A percentile compares a stretch with the other conserved stretches of the same genome.
phyloP scores from a whole-genome alignment of 2,888 invertebrate species.

The Xestia c-nigrum region DNA sequence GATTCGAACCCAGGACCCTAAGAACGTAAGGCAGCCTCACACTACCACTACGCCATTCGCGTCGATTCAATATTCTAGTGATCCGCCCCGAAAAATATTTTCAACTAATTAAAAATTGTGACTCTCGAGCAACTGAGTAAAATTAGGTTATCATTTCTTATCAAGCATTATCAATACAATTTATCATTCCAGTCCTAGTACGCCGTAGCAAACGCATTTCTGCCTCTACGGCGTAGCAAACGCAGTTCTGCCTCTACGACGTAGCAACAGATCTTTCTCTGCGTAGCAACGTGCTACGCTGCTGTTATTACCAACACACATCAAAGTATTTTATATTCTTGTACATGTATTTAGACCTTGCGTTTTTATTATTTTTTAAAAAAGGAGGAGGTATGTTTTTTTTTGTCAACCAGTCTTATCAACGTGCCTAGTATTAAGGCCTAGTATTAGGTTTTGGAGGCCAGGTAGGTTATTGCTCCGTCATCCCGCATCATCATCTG shows the following conservation, averaged over 20 bases:
- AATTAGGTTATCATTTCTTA: background rate
- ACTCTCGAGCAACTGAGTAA: background rate
- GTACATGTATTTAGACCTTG: background rate
- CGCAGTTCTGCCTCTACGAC: constrained; percentile 5
- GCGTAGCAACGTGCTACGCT: background rate
- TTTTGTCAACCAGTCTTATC: background rate
- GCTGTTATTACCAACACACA: background rate
- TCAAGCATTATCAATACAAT: background rate
- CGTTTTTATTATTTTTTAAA: background rate
- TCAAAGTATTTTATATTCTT: background rate
- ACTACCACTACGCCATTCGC: too few relatives aligned
- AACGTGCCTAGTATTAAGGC: background rate
- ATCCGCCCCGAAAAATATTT: background rate
- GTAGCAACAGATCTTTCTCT: constrained; percentile 1
- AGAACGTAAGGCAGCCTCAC: too few relatives aligned
- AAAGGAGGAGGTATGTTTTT: background rate
- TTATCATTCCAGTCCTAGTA: background rate
- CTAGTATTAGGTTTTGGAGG: background rate
- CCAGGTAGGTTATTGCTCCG: background rate
- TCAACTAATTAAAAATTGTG: background rate
- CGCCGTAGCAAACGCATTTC: constrained; percentile 7
- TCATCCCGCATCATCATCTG: too few relatives aligned
- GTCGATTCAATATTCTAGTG: background rate
- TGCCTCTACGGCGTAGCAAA: constrained; percentile 25
- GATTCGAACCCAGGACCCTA: too few relatives aligned